These are phyloP conservation scores for Pollenia griseotomentosa DNA, from an alignment of 2,888 invertebrate species.

Conservation along the genomic window DNA sequence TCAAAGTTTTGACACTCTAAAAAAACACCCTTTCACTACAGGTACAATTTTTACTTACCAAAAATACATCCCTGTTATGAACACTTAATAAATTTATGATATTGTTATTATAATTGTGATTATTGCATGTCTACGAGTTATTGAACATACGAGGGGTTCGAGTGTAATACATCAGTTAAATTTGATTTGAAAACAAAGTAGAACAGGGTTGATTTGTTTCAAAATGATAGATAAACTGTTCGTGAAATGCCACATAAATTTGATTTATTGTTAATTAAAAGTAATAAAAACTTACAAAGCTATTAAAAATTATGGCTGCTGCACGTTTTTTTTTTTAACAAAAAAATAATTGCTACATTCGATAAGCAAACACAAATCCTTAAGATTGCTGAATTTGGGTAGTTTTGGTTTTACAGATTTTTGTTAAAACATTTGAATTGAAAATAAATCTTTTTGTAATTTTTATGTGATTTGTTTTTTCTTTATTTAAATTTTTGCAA, in stretches of 20 bases:
- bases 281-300: conserved; percentile 78
- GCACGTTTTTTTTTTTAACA: conserved; percentile 6
- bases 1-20: too few species aligned
- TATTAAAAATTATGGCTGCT: conserved; percentile 76
- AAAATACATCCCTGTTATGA: not conserved
- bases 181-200: conserved; percentile 16
- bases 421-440: conserved; percentile 74
- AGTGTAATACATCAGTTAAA: not conserved
- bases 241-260: conserved; percentile 70
- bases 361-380: conserved; percentile 12
- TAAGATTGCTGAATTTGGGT: not conserved
- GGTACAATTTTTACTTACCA: not conserved
- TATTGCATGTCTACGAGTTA: conserved; percentile 40
- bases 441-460: conserved; percentile 80
- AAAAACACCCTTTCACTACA: too few species aligned
- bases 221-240: conserved; percentile 34
- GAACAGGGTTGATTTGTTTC: conserved; percentile 52
- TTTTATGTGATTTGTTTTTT: conserved; percentile 1
- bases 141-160: not conserved
- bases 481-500: conserved; percentile 6
- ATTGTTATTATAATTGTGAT: conserved; percentile 19
- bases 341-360: conserved; percentile 19
- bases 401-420: conserved; percentile 7
- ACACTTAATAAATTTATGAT: not conserved
- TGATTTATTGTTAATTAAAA: conserved; percentile 81